Conservation (phyloP, 2,888 invertebrate genomes). For the Lithophane ornitopus region DNA sequence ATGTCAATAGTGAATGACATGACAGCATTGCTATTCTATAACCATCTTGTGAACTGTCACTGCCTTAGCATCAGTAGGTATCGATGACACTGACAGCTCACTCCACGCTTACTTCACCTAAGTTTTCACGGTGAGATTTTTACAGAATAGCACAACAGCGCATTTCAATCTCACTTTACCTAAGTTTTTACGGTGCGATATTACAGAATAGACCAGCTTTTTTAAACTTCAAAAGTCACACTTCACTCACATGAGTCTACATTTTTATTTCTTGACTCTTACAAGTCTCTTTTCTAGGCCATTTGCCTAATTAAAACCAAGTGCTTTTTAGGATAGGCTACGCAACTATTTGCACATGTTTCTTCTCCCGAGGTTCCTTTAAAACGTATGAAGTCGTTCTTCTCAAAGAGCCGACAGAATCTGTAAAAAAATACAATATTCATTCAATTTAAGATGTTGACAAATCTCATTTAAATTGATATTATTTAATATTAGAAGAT, state of each 20-base stretch:
- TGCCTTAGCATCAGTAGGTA: too few species aligned
- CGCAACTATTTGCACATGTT: conserved; percentile 86
- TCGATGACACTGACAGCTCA: too few species aligned
- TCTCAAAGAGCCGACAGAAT: conserved; percentile 81
- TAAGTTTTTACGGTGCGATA: background rate
- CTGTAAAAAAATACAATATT: conserved; percentile 64
- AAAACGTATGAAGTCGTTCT: conserved; percentile 85
- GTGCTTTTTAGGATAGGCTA: conserved; percentile 65
- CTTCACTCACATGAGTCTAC: conserved; percentile 18
- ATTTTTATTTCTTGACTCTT: background rate
- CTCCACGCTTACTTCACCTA: too few species aligned
- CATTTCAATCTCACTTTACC: too few species aligned
- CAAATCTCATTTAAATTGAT: too few species aligned
- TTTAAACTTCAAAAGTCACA: conserved; percentile 4
- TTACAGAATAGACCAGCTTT: background rate
- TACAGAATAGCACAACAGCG: too few species aligned
- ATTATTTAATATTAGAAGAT: too few species aligned
- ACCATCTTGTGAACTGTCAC: too few species aligned
- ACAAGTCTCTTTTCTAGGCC: conserved; percentile 27
- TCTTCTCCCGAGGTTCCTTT: conserved; percentile 86
- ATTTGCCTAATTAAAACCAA: conserved; percentile 25
- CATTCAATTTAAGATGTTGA: too few species aligned
- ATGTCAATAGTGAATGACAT: too few species aligned
- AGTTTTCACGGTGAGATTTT: too few species aligned
- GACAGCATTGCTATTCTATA: too few species aligned